phyloP scores from a whole-genome alignment of 1,140 invertebrate genomes.

The Macrocentrus cingulum region DNA sequence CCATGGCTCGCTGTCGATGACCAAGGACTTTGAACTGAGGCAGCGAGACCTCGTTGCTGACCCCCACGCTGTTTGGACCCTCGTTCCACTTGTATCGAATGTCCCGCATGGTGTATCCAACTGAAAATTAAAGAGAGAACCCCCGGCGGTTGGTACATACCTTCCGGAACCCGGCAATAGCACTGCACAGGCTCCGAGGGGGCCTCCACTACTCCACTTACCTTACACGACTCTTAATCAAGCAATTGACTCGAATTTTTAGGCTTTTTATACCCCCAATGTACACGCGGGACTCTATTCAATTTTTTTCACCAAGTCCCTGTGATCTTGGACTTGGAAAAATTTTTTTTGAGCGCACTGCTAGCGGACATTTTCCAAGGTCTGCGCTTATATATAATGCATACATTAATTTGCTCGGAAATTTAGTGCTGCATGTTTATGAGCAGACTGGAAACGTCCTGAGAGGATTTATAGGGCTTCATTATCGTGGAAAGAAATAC shows the following conservation, averaged over 20 bases:
- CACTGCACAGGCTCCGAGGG: constrained; percentile 43
- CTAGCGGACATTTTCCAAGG: too few relatives aligned
- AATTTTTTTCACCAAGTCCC: constrained; percentile 8
- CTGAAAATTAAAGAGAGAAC: constrained; percentile 73
- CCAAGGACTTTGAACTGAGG: constrained; percentile 93
- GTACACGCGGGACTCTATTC: too few relatives aligned
- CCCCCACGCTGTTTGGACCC: constrained; percentile 86
- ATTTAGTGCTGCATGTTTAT: neutral
- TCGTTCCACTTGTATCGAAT: constrained; percentile 95
- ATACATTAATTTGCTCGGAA: too few relatives aligned
- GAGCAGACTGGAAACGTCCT: constrained; percentile 23
- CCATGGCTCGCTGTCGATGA: constrained; percentile 85
- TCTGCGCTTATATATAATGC: too few relatives aligned
- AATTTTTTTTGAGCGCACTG: too few relatives aligned
- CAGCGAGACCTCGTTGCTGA: constrained; percentile 88
- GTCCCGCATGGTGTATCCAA: constrained; percentile 96
- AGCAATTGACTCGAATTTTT: constrained; percentile 15
- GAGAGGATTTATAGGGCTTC: constrained; percentile 14
- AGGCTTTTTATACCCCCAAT: constrained; percentile 20
- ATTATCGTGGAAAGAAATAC: constrained; percentile 5
- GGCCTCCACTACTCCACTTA: constrained; percentile 60
- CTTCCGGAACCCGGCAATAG: constrained; percentile 59
- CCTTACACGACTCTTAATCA: constrained; percentile 26
- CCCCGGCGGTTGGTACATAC: constrained; percentile 69
- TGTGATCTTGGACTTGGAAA: too few relatives aligned